phyloP scores from a whole-genome alignment of 2,888 invertebrate species.

The Bhutanitis thaidina region DNA sequence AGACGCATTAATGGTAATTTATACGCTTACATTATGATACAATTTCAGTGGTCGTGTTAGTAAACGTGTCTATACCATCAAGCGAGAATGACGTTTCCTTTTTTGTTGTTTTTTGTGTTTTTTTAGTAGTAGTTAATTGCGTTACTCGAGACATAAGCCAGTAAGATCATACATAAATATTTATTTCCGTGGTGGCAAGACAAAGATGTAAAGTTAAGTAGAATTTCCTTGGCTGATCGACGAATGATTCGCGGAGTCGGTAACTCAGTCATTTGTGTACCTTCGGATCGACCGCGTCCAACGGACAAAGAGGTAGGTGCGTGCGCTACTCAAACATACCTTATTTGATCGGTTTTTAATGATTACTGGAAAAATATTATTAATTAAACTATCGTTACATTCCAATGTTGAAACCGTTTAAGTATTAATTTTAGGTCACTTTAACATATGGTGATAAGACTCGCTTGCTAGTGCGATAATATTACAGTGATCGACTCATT shows the following conservation, averaged over 20 bases:
- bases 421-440: conserved; percentile 3
- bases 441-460: conserved; percentile 3
- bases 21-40: conserved; percentile 36
- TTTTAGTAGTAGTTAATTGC: conserved; percentile 1
- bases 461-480: conserved; percentile 7
- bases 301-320: conserved; percentile 46
- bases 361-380: conserved; percentile 26
- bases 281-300: conserved; percentile 43
- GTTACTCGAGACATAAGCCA: background rate
- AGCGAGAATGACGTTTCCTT: conserved; percentile 23
- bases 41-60: conserved; percentile 36
- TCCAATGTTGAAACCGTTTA: conserved; percentile 11
- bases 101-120: background rate
- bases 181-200: conserved; percentile 30
- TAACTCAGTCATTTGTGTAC: conserved; percentile 46
- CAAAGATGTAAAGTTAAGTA: conserved; percentile 41
- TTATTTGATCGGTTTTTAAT: conserved; percentile 50
- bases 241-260: conserved; percentile 23
- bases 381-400: conserved; percentile 16
- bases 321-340: conserved; percentile 35
- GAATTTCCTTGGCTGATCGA: conserved; percentile 40
- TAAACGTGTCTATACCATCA: conserved; percentile 26
- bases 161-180: conserved; percentile 10
- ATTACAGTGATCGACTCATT: conserved; percentile 2
- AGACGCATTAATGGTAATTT: conserved; percentile 40